Evolutionary conservation across 2,797 vertebrate species (phyloP).

Genomic region (Austrolebias charrua): DNA sequence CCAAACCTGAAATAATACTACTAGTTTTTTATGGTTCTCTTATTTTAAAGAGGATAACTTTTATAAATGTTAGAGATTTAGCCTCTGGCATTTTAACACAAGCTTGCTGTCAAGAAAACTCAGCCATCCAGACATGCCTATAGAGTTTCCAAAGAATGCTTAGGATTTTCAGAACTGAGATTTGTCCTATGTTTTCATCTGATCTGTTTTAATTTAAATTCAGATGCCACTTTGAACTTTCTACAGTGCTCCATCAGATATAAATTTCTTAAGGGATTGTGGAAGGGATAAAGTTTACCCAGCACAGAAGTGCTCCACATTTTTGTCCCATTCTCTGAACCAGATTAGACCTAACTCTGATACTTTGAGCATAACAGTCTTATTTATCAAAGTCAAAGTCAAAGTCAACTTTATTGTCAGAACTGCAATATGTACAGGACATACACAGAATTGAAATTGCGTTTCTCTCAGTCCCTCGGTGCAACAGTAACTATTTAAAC

Average conservation of each 20-base stretch:
- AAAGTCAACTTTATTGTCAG: no score
- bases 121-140: constrained; percentile 23
- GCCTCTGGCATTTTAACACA: constrained; percentile 32
- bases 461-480: no score
- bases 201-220: constrained; percentile 16
- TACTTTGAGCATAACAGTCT: background rate
- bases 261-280: constrained; percentile 17
- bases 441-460: no score
- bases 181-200: constrained; percentile 8
- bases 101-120: constrained; percentile 25
- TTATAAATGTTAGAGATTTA: constrained; percentile 30
- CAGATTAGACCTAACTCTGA: background rate
- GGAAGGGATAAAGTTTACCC: constrained; percentile 12
- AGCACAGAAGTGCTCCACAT: constrained; percentile 10
- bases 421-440: no score
- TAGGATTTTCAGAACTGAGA: constrained; percentile 36
- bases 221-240: constrained; percentile 20
- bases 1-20: no score
- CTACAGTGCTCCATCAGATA: constrained; percentile 20
- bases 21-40: constrained; percentile 9
- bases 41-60: constrained; percentile 37
- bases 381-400: no score
- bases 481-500: no score
- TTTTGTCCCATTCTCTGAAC: background rate
- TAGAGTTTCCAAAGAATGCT: constrained; percentile 20